A percentile compares a stretch with the other conserved stretches of the same genome.
These are phyloP conservation scores for Napeogenes sylphis DNA, from an alignment of 2,888 invertebrate species.

Conservation along the genomic window DNA sequence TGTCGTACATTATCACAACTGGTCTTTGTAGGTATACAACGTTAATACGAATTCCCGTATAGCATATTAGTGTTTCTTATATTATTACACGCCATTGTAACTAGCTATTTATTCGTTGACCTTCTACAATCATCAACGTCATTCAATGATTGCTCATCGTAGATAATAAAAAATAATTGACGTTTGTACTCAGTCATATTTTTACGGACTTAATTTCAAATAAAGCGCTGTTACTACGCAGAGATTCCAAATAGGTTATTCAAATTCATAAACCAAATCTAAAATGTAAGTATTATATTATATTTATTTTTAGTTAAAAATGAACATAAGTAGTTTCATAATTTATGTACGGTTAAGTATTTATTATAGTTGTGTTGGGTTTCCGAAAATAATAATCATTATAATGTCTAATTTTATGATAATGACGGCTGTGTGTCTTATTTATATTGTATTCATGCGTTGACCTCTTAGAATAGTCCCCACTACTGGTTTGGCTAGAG, in stretches of 20 bases:
- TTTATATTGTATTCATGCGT: slow-evolving; percentile 32
- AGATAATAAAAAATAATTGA: slow-evolving; percentile 31
- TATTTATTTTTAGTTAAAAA: neutral
- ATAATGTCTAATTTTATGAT: neutral
- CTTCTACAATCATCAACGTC: slow-evolving; percentile 37
- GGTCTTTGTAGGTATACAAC: too few species aligned
- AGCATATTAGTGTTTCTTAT: neutral
- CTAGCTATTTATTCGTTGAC: slow-evolving; percentile 23
- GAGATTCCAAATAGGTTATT: too few species aligned
- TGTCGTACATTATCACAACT: too few species aligned
- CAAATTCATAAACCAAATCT: neutral
- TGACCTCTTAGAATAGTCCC: slow-evolving; percentile 70
- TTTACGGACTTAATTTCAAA: slow-evolving; percentile 14
- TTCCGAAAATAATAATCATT: too few species aligned
- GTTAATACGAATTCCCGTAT: neutral
- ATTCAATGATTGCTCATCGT: slow-evolving; percentile 32
- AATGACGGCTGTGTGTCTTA: slow-evolving; percentile 18
- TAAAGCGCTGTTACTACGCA: neutral
- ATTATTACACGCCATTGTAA: slow-evolving; percentile 8
- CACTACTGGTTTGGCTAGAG: slow-evolving; percentile 69
- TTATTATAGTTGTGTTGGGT: too few species aligned
- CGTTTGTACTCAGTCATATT: slow-evolving; percentile 20
- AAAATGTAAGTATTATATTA: neutral
- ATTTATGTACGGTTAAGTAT: too few species aligned
- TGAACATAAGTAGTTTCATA: too few species aligned